Evolutionary conservation across 2,797 vertebrate species (phyloP), one percentile per base, ranked within the genome.

Genomic region (Glyptemys insculpta): DNA sequence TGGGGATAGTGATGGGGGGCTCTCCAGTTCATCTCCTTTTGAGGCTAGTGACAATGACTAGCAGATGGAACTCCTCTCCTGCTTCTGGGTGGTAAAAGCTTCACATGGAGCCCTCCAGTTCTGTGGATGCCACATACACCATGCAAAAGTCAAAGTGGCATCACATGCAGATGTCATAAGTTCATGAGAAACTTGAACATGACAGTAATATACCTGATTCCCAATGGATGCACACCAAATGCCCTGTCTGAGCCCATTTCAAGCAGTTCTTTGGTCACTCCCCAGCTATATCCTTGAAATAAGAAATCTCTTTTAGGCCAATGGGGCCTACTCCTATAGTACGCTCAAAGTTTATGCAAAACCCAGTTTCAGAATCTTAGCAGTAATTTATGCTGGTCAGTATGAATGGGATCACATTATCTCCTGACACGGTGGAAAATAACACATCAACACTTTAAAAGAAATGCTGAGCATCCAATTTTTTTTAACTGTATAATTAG

Each of bases 401-500:
- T 47, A 94, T 15, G 23, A 44, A 44, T 23, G 41, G 11, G 37
- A 74, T 44, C 37, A 44, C 86, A 87, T 85, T 88, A 91, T 96
- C 91, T 92, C 68, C 19, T 83, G n/a, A 89, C 68, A n/a, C 8
- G 72, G 34, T 72, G 12, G 53, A 91, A 91, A 94, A 53, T 27
- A 91, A n/a, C 1, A 8, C n/a, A 19, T 95, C 91, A 96, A 85
- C 91, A 88, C n/a, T 90, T 96, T 93, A 72, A 90, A 89, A 90
- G 56, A 96, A 96, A 79, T 86, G 59, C 83, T 91, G 79, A 94
- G 83, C 14, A 25, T 76, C 31, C 4, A 16, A 25, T 47, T 86
- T 94, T 83, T 81, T 88, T 21, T 79, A 92, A 88, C 53, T 83
- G 41, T 0, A 0, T 86, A 87, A 95, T 92, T 96, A 96, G 44